Base-by-base conservation (phyloP, 2,113 vertebrate genomes). In the Myiozetetes cayanensis region DNA sequence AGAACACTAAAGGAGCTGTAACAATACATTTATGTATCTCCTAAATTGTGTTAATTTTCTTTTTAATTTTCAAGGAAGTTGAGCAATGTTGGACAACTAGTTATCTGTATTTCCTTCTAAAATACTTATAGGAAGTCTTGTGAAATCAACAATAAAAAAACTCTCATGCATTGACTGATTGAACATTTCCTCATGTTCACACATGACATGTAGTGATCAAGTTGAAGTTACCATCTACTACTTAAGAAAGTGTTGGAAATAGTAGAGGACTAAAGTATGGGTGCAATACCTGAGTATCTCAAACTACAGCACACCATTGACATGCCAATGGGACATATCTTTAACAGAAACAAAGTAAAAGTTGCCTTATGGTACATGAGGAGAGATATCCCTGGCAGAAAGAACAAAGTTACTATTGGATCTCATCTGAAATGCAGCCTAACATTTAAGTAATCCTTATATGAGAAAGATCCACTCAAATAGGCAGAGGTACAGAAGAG, bases 271-370 rank as follows among this genome's bases (percentile, higher is more conserved):
- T 67, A 67, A 85, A 91, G 68, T 14, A 55, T 0, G 8, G n/a
- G 30, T 55, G 7, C 21, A 65, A 25, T 1, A 4, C 6, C 7
- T 7, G 10, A 37, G 5, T 37, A 46, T 12, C 30, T 50, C 9
- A 3, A 87, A 65, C 16, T 63, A 68, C 39, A 59, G 62, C 39
- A 46, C 0, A 0, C 9, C 0, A 3, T 4, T 35, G 27, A 46
- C 20, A n/a, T 12, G 25, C 22, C 73, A 41, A 1, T 2, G 21
- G 53, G 63, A 86, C 12, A 20, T 8, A 59, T 2, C 12, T 76
- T 31, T 77, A 56, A 44, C 0, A 79, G 58, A 88, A 72, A 82
- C 6, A 41, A n/a, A 88, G 31, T 24, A 66, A 56, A 31, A 41
- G 21, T 33, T 72, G 25, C 9, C 17, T 37, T 22, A 55, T 10